Conservation (phyloP, 2,113 vertebrate genomes). For the Cacatua alba region DNA sequence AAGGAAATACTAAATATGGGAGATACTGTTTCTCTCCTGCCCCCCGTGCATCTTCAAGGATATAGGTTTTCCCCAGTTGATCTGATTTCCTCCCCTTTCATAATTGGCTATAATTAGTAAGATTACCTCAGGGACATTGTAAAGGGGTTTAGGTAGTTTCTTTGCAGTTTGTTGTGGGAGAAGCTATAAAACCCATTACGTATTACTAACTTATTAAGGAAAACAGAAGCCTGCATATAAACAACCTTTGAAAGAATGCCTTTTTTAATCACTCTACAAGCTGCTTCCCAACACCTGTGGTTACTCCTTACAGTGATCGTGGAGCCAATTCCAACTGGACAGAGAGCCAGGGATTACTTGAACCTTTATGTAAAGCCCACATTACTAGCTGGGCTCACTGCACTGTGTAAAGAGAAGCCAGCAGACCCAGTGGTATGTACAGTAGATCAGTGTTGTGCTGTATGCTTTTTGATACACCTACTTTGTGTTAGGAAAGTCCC, state of each 20-base stretch:
- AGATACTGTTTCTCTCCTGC: neutral
- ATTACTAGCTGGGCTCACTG: slow-evolving; percentile 86
- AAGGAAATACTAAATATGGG: neutral
- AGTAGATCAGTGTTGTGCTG: neutral
- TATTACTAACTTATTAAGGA: neutral
- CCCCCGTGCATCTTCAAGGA: neutral
- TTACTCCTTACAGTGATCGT: slow-evolving; percentile 77
- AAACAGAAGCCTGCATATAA: neutral
- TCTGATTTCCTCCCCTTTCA: neutral
- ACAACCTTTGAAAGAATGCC: neutral
- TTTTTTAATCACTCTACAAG: neutral
- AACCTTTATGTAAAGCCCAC: slow-evolving; percentile 84
- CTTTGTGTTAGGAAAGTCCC: neutral
- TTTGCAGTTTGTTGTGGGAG: neutral
- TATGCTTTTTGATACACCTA: neutral
- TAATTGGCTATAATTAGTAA: neutral
- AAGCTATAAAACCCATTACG: neutral
- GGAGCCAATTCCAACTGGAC: slow-evolving; percentile 82
- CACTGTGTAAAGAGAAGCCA: slow-evolving; percentile 91
- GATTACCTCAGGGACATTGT: neutral
- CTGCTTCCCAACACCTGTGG: neutral
- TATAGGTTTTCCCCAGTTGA: neutral
- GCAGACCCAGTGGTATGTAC: slow-evolving; percentile 86
- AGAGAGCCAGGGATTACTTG: slow-evolving; percentile 86
- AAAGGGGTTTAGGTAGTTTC: neutral